Conservation (phyloP, 2,797 vertebrate genomes). For the Lepidocolaptes lacrymiger region DNA sequence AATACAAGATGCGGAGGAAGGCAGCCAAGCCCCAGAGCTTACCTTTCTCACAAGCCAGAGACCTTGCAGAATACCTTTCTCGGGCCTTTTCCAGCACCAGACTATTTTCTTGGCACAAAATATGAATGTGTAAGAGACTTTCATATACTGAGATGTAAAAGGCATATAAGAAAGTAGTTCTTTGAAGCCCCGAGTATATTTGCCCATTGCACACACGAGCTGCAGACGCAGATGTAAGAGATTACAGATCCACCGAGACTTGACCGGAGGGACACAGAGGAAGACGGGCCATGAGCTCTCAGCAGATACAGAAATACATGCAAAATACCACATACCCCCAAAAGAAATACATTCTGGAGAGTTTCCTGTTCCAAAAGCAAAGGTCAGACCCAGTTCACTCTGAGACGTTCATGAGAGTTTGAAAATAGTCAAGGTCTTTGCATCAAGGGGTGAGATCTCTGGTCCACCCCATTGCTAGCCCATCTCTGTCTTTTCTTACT, state of each 20-base stretch:
- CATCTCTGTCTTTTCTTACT: background rate
- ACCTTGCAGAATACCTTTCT: background rate
- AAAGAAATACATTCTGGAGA: background rate
- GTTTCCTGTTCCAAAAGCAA: constrained; percentile 19
- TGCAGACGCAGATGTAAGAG: background rate
- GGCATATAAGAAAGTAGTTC: background rate
- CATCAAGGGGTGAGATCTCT: background rate
- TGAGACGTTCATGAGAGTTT: background rate
- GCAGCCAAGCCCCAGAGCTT: background rate
- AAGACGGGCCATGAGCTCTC: background rate
- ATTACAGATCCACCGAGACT: background rate
- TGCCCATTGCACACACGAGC: background rate
- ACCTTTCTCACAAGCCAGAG: background rate
- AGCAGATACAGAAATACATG: background rate
- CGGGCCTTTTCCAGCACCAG: background rate
- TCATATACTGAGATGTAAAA: background rate
- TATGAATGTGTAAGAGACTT: background rate
- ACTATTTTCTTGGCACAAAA: background rate
- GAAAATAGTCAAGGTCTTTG: background rate
- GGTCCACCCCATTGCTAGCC: background rate
- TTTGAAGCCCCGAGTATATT: background rate
- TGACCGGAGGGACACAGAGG: background rate
- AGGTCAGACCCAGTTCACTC: constrained; percentile 24
- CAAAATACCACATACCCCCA: background rate
- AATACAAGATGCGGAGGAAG: background rate